Evolutionary conservation across 2,888 invertebrate species (phyloP).

Genomic region (Caradrina kadenii): DNA sequence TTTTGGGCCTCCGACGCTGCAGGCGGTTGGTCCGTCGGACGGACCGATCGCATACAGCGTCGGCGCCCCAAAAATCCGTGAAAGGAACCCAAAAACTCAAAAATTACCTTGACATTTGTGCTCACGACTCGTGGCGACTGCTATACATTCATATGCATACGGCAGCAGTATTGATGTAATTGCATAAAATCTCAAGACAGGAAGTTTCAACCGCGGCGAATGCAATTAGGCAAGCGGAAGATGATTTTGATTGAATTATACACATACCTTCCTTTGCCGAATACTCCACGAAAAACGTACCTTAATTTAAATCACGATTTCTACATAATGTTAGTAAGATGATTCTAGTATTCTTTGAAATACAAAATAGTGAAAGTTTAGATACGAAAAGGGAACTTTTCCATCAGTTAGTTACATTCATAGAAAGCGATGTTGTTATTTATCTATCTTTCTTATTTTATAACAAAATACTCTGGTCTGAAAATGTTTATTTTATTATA

Average conservation of each 20-base stretch:
- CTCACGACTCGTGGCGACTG: no score
- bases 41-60: no score
- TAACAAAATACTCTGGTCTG: conserved; percentile 4
- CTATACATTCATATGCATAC: neutral
- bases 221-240: conserved; percentile 48
- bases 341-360: conserved; percentile 24
- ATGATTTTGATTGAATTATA: conserved; percentile 34
- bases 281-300: neutral
- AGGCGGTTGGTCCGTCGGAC: no score
- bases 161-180: conserved; percentile 9
- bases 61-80: no score
- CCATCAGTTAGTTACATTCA: conserved; percentile 13
- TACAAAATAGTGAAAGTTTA: conserved; percentile 46
- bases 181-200: conserved; percentile 31
- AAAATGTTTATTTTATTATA: conserved; percentile 4
- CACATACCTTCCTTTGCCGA: conserved; percentile 22
- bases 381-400: conserved; percentile 35
- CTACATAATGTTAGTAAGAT: conserved; percentile 3
- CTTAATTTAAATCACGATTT: conserved; percentile 2
- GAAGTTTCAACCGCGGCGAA: conserved; percentile 39
- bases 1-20: no score
- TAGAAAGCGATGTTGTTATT: conserved; percentile 29
- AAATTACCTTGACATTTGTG: no score
- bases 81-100: no score
- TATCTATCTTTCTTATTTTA: conserved; percentile 16